Base-by-base conservation (phyloP, 2,888 invertebrate genomes). In the Ormia ochracea region DNA sequence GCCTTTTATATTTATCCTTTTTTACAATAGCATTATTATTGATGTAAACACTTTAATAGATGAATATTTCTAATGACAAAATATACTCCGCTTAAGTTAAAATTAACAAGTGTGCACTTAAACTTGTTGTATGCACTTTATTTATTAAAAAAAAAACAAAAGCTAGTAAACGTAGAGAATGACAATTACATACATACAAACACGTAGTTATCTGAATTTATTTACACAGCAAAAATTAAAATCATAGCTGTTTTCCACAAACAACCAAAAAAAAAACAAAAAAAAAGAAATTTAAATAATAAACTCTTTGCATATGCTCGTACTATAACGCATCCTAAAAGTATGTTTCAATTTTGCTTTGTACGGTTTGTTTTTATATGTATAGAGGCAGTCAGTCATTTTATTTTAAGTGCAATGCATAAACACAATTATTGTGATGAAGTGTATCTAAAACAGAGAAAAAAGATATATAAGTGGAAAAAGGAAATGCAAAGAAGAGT, bases 381-480 rank as follows among this genome's bases (percentile, higher is more conserved):
- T 41, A 41, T 4, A 36, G 12, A 33, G 9, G 31, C 54, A 26
- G 3, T 43, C 59, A 50, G 45, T 23, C 19, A 38, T 56, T 52
- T 69, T 61, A 65, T 70, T 74, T 75, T 36, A 72, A 79, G 76
- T 77, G 68, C 72, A 43, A 48, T 63, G 52, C 61, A 38, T 58
- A 54, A 72, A 78, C 65, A 81, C 38, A 81, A 70, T 78, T 81
- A 78, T 66, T 74, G 33, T 70, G 69, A 78, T 72, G 74, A 78
- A 81, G 69, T 69, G 72, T 45, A 77, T 78, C 69, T 70, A 59
- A 69, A 79, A 72, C n/a, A 63, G 17, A 17, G 26, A 23, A 19
- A 36, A 48, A 14, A n/a, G 36, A 28, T 26, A 45, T 10, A 1
- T 45, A 43, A 56, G 4, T 36, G 17, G 9, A 6, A 28, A 48